These are phyloP conservation scores for Diploptera punctata DNA, from an alignment of 2,888 invertebrate genomes.

Conservation along the genomic window DNA sequence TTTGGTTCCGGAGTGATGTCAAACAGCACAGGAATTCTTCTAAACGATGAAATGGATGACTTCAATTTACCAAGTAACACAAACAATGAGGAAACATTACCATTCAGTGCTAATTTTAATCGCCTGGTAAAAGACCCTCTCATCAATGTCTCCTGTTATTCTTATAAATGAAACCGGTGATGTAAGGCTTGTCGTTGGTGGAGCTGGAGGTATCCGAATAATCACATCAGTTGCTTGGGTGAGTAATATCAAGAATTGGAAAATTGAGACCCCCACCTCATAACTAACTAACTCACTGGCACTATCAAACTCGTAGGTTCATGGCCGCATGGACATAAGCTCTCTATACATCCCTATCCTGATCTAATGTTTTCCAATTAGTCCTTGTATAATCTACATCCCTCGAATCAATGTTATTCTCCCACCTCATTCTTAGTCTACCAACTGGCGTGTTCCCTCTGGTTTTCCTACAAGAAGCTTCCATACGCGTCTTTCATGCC, in stretches of 20 bases:
- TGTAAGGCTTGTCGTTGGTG: slow-evolving; percentile 57
- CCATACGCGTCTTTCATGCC: too few relatives aligned
- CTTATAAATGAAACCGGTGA: slow-evolving; percentile 67
- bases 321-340: too few relatives aligned
- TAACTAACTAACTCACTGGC: too few relatives aligned
- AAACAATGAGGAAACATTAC: slow-evolving; percentile 68
- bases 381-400: too few relatives aligned
- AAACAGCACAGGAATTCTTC: slow-evolving; percentile 76
- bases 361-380: too few relatives aligned
- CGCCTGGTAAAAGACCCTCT: slow-evolving; percentile 59
- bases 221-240: slow-evolving; percentile 57
- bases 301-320: too few relatives aligned
- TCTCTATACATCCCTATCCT: too few relatives aligned
- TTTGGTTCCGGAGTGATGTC: slow-evolving; percentile 84
- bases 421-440: too few relatives aligned
- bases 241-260: slow-evolving; percentile 21
- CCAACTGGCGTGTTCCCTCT: too few relatives aligned
- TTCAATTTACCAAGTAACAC: slow-evolving; percentile 76
- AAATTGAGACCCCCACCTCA: too few relatives aligned
- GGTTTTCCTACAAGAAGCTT: too few relatives aligned
- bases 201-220: slow-evolving; percentile 63
- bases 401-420: too few relatives aligned
- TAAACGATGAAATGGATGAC: slow-evolving; percentile 91
- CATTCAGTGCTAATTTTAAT: slow-evolving; percentile 85
- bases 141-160: slow-evolving; percentile 89